Percentiles rank a stretch among this genome's conserved stretches.
Conservation (phyloP, 2,888 invertebrate species). For the Drosophila subsilvestris region DNA sequence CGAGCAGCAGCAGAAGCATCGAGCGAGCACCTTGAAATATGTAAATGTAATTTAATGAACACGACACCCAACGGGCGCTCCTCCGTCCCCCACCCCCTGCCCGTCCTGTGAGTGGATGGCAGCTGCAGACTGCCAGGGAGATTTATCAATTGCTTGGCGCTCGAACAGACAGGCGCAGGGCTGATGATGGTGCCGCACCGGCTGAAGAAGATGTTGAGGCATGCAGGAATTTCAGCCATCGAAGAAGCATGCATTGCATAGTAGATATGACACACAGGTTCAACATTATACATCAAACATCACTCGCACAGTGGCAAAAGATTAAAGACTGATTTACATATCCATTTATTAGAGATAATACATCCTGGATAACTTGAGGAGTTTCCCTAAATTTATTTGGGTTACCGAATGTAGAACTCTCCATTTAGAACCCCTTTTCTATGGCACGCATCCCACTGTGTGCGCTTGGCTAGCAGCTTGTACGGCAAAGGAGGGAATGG, state of each 20-base stretch:
- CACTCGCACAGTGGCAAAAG: too few relatives aligned
- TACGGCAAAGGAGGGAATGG: neutral
- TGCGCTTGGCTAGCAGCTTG: neutral
- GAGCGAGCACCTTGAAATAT: slow-evolving; percentile 59
- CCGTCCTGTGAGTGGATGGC: neutral
- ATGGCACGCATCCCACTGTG: neutral
- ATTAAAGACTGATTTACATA: too few relatives aligned
- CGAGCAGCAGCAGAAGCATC: slow-evolving; percentile 26
- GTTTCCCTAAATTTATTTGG: neutral
- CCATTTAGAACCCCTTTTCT: too few relatives aligned
- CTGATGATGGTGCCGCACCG: slow-evolving; percentile 13
- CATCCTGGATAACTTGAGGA: neutral
- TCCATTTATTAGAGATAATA: neutral
- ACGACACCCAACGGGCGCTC: slow-evolving; percentile 22
- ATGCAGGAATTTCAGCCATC: slow-evolving; percentile 36
- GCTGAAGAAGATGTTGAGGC: slow-evolving; percentile 60
- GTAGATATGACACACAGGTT: slow-evolving; percentile 1
- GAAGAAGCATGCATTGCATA: slow-evolving; percentile 6
- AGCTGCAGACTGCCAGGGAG: slow-evolving; percentile 2
- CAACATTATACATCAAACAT: neutral
- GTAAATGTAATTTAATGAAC: slow-evolving; percentile 70
- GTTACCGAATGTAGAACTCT: neutral
- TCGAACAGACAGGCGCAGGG: neutral
- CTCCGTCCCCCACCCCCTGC: neutral
- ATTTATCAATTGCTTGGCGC: slow-evolving; percentile 30